Evolutionary conservation across 2,888 invertebrate genomes (phyloP), one percentile per base, ranked within the genome.

Genomic region (Chrysomela aeneicollis): DNA sequence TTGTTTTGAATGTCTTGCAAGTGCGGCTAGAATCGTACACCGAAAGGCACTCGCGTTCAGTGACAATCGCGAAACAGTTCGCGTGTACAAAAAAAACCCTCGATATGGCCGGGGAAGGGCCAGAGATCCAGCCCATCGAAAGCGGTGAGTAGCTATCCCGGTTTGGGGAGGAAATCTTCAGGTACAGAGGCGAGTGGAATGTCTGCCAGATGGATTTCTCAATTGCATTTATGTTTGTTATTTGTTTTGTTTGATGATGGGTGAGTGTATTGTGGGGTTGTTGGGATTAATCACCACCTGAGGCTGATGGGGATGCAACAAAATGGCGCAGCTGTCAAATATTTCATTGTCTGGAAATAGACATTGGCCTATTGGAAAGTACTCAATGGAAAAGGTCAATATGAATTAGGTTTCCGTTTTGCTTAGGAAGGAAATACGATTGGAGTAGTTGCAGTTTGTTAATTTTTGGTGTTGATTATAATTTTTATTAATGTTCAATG

Each of bases 121-220:
- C 87, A 0, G 84, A 87, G 73, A 87, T 88, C 71, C 82, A 85
- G 64, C 87, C 87, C 46, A 83, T 89, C 63, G 84, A 87, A 70
- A 83, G 81, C 72, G 84, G 85, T 85, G 75, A 82, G 83, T 77
- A 26, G 32, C n/a, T n/a, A n/a, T n/a, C n/a, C n/a, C n/a, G n/a
- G n/a, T n/a, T n/a, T n/a, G n/a, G n/a, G n/a, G n/a, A n/a, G n/a
- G n/a, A n/a, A n/a, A n/a, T n/a, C n/a, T n/a, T n/a, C n/a, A n/a
- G n/a, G n/a, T n/a, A n/a, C n/a, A n/a, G n/a, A n/a, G n/a, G n/a
- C n/a, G n/a, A n/a, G n/a, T n/a, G n/a, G n/a, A n/a, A n/a, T n/a
- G n/a, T n/a, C n/a, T n/a, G n/a, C n/a, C n/a, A n/a, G n/a, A n/a
- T n/a, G n/a, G n/a, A n/a, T n/a, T n/a, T n/a, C n/a, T n/a, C n/a